A percentile compares a stretch with the other conserved stretches of the same genome.
These are phyloP conservation scores for Petrolisthes cinctipes DNA, from an alignment of 2,888 invertebrate species.

Conservation along the genomic window DNA sequence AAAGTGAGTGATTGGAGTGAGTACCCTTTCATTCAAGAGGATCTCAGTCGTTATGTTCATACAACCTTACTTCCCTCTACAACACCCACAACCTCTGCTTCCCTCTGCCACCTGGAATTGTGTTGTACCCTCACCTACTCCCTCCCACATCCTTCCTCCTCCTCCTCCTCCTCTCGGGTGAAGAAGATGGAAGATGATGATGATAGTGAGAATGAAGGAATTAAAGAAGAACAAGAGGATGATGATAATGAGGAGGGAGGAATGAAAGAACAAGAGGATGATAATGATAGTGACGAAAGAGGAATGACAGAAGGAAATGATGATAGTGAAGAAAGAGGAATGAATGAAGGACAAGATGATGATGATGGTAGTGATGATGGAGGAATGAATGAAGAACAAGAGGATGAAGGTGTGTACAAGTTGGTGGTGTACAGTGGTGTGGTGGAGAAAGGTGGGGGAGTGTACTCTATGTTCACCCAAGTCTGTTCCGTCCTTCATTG, in stretches of 20 bases:
- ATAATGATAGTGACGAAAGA: background rate
- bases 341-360: background rate
- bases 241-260: background rate
- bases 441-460: conserved; percentile 44
- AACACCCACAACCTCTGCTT: background rate
- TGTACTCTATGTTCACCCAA: conserved; percentile 51
- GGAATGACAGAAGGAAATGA: background rate
- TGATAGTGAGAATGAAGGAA: background rate
- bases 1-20: background rate
- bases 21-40: background rate
- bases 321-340: background rate
- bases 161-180: too few species aligned
- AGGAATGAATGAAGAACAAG: background rate
- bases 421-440: conserved; percentile 44
- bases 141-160: too few species aligned
- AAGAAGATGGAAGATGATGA: background rate
- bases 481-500: conserved; percentile 54
- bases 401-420: background rate
- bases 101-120: background rate
- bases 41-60: background rate
- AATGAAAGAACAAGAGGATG: background rate
- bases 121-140: background rate
- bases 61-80: background rate
- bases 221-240: background rate
- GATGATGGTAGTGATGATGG: background rate